phyloP scores from a whole-genome alignment of 2,888 invertebrate genomes.

The Cylindroiulus punctatus region DNA sequence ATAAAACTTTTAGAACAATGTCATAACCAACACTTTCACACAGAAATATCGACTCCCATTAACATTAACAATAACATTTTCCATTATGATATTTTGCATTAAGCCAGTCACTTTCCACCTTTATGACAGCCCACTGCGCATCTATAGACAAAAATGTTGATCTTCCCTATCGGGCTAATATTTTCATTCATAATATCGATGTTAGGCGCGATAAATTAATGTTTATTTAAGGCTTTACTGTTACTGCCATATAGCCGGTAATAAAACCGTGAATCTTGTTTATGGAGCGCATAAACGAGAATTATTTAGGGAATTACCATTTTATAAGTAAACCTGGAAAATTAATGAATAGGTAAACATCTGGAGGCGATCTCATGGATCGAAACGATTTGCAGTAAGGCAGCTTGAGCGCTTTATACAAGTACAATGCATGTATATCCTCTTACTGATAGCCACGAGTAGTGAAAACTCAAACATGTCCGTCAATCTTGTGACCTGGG shows the following conservation, averaged over 20 bases:
- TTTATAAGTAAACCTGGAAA: neutral
- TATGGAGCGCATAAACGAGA: neutral
- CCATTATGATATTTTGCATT: too few relatives aligned
- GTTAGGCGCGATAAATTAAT: neutral
- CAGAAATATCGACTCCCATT: too few relatives aligned
- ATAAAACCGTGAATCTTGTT: neutral
- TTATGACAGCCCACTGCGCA: too few relatives aligned
- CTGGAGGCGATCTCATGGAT: neutral
- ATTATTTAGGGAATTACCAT: neutral
- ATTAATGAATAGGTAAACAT: neutral
- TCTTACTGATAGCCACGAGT: too few relatives aligned
- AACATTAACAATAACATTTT: too few relatives aligned
- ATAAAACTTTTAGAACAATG: too few relatives aligned
- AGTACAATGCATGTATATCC: too few relatives aligned
- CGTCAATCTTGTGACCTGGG: too few relatives aligned
- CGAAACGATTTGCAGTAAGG: neutral
- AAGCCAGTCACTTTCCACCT: too few relatives aligned
- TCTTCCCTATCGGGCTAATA: neutral
- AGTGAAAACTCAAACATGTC: too few relatives aligned
- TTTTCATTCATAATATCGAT: constrained; percentile 12
- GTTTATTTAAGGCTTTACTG: constrained; percentile 13
- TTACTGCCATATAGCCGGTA: neutral
- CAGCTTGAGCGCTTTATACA: too few relatives aligned
- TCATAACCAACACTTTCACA: too few relatives aligned
- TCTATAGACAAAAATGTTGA: neutral